Base-by-base conservation (phyloP, 2,888 invertebrate genomes). In the Parthenolecanium corni region DNA sequence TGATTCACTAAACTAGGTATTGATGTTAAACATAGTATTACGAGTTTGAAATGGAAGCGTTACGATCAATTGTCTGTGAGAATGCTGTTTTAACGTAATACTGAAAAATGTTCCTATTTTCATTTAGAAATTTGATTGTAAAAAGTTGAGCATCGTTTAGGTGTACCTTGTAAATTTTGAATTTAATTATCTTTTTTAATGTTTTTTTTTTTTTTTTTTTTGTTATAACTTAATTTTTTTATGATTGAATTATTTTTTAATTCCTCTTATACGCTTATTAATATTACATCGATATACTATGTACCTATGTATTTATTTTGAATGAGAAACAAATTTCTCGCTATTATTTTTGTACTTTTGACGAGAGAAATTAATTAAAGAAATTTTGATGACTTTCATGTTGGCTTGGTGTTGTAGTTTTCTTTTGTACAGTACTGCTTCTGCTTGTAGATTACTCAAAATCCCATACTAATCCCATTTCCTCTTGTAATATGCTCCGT, bases 111-210 rank as follows among this genome's bases (percentile, higher is more conserved):
- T 52, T 25, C 18, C 14, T 31, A 40, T 53, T 53, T 42, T 53
- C 9, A 44, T 44, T 44, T 18, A 44, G 18, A 44, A 4, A 44
- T 44, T 14, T 18, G 44, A 44, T n/a, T 31, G 44, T 44, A 14
- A 6, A 44, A 14, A 44, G 40, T 53, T 38, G 38, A 23, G 9
- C 31, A 38, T 18, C 20, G 12, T 20, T n/a, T 38, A 36, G 53
- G 40, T 36, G 40, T 14, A 23, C 40, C n/a, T 14, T 18, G 52
- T 18, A 52, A 24, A 18, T 1, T 24, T 4, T 12, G 36, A 52
- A 52, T 52, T 25, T 23, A 20, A 38, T 52, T 53, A 53, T 40
- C 23, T 53, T 23, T 18, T 36, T 53, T 53, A 53, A 53, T 53
- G 23, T 18, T 51, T 51, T 12, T 31, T 31, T 53, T 21, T 40